Conservation (phyloP, 2,888 invertebrate genomes). For the Archips xylosteana region DNA sequence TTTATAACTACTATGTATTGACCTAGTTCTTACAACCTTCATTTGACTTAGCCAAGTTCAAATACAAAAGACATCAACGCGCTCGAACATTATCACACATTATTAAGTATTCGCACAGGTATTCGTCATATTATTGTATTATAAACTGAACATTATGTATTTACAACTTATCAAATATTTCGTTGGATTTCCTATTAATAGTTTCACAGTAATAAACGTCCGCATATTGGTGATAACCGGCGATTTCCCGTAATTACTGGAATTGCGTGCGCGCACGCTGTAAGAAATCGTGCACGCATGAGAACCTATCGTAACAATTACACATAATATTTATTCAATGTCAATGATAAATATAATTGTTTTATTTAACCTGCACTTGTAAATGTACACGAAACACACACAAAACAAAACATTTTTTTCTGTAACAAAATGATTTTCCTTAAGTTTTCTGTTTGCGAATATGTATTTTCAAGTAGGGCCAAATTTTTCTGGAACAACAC, state of each 20-base stretch:
- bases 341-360: constrained; percentile 27
- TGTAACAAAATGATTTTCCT: neutral
- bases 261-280: constrained; percentile 23
- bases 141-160: too few relatives aligned
- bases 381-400: neutral
- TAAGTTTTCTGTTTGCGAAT: too few relatives aligned
- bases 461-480: too few relatives aligned
- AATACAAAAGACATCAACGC: constrained; percentile 1
- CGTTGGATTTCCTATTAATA: constrained; percentile 20
- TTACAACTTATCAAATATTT: neutral
- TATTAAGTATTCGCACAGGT: too few relatives aligned
- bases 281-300: constrained; percentile 22
- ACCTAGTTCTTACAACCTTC: neutral
- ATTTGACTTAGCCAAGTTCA: neutral
- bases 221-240: constrained; percentile 22
- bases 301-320: constrained; percentile 17
- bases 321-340: constrained; percentile 29
- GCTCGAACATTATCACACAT: neutral
- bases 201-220: constrained; percentile 12
- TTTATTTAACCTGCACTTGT: neutral
- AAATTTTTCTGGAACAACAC: too few relatives aligned
- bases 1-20: too few relatives aligned
- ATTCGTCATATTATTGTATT: too few relatives aligned
- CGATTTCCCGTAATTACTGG: constrained; percentile 10
- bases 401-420: too few relatives aligned